Evolutionary conservation across 2,113 vertebrate species (phyloP).

Genomic region (Caloenas nicobarica): DNA sequence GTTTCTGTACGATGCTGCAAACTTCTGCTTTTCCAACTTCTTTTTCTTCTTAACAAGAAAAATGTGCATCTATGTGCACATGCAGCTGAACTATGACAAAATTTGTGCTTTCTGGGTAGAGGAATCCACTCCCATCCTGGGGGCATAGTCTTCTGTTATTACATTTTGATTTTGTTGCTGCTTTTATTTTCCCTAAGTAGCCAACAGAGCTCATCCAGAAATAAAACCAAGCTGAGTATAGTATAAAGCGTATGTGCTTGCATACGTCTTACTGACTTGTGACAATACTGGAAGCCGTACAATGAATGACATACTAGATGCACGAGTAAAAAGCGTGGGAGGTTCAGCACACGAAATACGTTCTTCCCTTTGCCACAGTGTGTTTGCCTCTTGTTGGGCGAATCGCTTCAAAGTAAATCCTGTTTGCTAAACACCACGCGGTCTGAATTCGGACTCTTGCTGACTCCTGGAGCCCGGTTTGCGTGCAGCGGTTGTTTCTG

Average conservation of each 20-base stretch:
- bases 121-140: not conserved
- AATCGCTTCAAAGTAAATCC: not conserved
- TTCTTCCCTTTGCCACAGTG: not conserved
- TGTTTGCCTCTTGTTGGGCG: not conserved
- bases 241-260: rapidly evolving
- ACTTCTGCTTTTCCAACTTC: not conserved
- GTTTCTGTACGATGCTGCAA: not conserved
- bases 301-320: rapidly evolving
- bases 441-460: rapidly evolving
- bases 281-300: not conserved
- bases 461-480: rapidly evolving
- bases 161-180: not conserved
- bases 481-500: rapidly evolving
- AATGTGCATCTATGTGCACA: rapidly evolving
- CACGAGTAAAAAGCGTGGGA: not conserved
- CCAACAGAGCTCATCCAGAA: not conserved
- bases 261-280: rapidly evolving
- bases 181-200: not conserved
- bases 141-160: rapidly evolving
- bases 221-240: rapidly evolving
- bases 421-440: not conserved
- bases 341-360: rapidly evolving
- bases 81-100: not conserved
- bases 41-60: not conserved
- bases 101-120: not conserved